Evolutionary conservation across 2,113 vertebrate genomes (phyloP).

Genomic region (Cryptomyrus ogoouensis): DNA sequence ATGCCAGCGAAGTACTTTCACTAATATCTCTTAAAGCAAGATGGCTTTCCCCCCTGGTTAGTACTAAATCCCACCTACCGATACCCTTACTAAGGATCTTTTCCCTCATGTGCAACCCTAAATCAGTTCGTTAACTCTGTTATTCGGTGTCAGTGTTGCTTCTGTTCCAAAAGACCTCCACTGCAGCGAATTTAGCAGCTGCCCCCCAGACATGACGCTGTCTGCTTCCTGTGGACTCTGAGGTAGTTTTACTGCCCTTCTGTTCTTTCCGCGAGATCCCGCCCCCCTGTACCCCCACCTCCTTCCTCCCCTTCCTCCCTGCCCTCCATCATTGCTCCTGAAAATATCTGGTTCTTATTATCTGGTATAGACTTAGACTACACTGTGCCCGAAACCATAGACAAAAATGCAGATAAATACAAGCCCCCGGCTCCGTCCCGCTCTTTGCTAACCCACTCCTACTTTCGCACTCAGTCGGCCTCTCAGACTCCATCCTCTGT

Average conservation of each 20-base stretch:
- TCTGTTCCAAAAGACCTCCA: neutral
- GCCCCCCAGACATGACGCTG: neutral
- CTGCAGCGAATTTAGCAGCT: neutral
- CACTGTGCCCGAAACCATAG: constrained; percentile 67
- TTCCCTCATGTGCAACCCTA: neutral
- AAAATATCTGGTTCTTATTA: constrained; percentile 71
- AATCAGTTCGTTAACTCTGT: neutral
- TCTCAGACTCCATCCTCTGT: neutral
- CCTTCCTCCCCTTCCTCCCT: constrained; percentile 16
- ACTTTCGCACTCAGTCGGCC: constrained; percentile 25
- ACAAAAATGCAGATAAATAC: constrained; percentile 66
- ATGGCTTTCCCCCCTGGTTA: neutral
- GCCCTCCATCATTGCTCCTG: constrained; percentile 27
- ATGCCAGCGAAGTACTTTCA: neutral
- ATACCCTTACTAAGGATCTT: neutral
- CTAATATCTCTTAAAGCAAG: constrained; percentile 13
- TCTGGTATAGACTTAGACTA: constrained; percentile 64
- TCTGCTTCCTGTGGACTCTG: constrained; percentile 7
- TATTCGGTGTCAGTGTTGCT: neutral
- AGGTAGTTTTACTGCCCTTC: neutral
- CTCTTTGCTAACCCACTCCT: neutral
- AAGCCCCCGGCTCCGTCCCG: constrained; percentile 29
- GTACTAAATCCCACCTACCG: neutral
- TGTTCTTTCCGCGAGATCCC: constrained; percentile 15
- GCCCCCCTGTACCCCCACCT: constrained; percentile 31